Evolutionary conservation across 35 echinoderm and acorn worm genomes (phyloP).

Genomic region (Nesometra sesokonis): DNA sequence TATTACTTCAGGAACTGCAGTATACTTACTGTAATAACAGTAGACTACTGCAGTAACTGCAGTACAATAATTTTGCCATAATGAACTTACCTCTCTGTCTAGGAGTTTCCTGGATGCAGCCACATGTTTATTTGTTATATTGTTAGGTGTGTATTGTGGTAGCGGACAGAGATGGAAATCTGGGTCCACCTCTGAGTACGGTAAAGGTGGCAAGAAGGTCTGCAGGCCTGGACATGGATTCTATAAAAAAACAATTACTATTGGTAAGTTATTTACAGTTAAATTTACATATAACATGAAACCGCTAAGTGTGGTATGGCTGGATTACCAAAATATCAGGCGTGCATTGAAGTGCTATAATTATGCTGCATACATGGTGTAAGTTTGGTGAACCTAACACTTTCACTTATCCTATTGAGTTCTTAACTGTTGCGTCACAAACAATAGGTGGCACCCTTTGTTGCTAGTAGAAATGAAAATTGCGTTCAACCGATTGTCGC

Average conservation of each 20-base stretch:
- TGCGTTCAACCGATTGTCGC: no score
- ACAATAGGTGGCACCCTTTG: no score
- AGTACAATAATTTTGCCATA: no score
- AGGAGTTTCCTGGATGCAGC: conserved; percentile 62
- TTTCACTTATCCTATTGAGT: no score
- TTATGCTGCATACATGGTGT: no score
- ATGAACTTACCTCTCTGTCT: conserved; percentile 75
- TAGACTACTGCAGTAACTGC: no score
- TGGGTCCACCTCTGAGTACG: conserved; percentile 79
- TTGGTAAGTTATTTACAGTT: not conserved
- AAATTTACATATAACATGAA: not conserved
- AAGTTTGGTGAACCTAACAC: no score
- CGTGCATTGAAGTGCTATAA: not conserved
- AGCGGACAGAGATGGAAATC: conserved; percentile 93
- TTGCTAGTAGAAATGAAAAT: no score
- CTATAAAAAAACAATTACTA: conserved; percentile 6
- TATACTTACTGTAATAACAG: no score
- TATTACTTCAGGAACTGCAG: no score
- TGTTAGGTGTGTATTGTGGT: conserved; percentile 68
- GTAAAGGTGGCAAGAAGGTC: conserved; percentile 79
- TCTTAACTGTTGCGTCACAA: no score
- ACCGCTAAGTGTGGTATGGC: not conserved
- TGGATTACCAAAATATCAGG: no score
- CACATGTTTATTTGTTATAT: conserved; percentile 62
- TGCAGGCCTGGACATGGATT: conserved; percentile 88